Percentiles rank a stretch among this genome's conserved stretches.
These are phyloP conservation scores for Dysidea cf. avara DNA, from an alignment of 37 sponge, comb jelly and placozoan species.

Conservation along the genomic window DNA sequence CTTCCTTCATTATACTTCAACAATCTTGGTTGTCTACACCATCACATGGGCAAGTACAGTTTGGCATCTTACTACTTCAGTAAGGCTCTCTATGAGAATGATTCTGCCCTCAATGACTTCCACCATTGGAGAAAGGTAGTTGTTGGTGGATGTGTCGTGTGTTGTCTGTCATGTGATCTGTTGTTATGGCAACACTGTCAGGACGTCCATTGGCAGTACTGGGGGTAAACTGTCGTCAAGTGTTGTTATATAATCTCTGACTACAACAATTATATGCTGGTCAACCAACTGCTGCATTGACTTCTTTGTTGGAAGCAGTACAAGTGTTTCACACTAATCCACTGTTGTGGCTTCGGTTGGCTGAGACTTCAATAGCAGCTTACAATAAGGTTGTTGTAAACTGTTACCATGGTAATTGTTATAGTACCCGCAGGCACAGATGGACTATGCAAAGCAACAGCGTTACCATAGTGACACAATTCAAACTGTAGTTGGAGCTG, in stretches of 20 bases:
- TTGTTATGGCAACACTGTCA: conserved; percentile 66
- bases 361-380: conserved; percentile 90
- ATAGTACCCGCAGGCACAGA: conserved; percentile 6
- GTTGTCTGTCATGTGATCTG: neutral
- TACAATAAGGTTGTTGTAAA: conserved; percentile 54
- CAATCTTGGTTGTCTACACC: conserved; percentile 92
- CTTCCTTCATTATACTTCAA: conserved; percentile 90
- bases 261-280: conserved; percentile 90
- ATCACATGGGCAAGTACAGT: conserved; percentile 78
- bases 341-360: conserved; percentile 90
- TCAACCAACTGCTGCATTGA: conserved; percentile 83
- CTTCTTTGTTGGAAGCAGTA: conserved; percentile 85
- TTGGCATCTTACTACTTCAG: conserved; percentile 86
- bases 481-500: conserved; percentile 69
- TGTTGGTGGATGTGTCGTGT: neutral
- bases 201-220: conserved; percentile 80
- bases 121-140: conserved; percentile 76
- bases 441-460: conserved; percentile 31
- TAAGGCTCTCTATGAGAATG: conserved; percentile 95
- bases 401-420: neutral
- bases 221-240: conserved; percentile 86
- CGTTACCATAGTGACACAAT: conserved; percentile 68
- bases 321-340: conserved; percentile 93
- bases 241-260: conserved; percentile 91
- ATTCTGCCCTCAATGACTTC: conserved; percentile 82